These are phyloP conservation scores for Hyposmocoma kahamanoa DNA, from an alignment of 1,140 invertebrate genomes.

Conservation along the genomic window DNA sequence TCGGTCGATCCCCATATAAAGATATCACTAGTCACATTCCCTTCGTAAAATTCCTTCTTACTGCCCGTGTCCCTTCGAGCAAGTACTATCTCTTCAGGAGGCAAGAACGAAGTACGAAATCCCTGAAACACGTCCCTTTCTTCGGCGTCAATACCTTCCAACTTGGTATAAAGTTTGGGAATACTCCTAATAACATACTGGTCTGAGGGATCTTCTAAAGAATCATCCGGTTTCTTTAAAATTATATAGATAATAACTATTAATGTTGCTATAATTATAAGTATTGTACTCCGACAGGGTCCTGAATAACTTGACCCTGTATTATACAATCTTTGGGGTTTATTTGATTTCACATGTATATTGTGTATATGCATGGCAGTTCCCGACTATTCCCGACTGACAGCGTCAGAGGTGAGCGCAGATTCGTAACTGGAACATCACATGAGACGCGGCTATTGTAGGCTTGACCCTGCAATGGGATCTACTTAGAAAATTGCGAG, in stretches of 20 bases:
- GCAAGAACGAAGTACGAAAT: slow-evolving; percentile 58
- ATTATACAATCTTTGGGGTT: slow-evolving; percentile 44
- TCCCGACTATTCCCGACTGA: slow-evolving; percentile 42
- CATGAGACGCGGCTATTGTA: slow-evolving; percentile 23
- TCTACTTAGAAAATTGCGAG: slow-evolving; percentile 11
- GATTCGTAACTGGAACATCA: slow-evolving; percentile 45
- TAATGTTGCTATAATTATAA: slow-evolving; percentile 26
- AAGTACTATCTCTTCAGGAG: slow-evolving; percentile 44
- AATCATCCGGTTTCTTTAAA: slow-evolving; percentile 34
- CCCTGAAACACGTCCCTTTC: slow-evolving; percentile 61
- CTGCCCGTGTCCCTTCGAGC: slow-evolving; percentile 14
- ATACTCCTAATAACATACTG: slow-evolving; percentile 47
- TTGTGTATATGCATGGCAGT: slow-evolving; percentile 53
- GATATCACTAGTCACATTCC: slow-evolving; percentile 37
- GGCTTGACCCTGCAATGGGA: slow-evolving; percentile 28
- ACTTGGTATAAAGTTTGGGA: slow-evolving; percentile 43
- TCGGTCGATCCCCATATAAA: slow-evolving; percentile 31
- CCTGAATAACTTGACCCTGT: slow-evolving; percentile 23
- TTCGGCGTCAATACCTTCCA: slow-evolving; percentile 51
- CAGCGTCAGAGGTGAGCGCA: slow-evolving; percentile 27
- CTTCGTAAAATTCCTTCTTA: slow-evolving; percentile 28
- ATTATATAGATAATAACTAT: slow-evolving; percentile 33
- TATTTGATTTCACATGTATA: slow-evolving; percentile 22
- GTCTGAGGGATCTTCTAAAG: slow-evolving; percentile 45
- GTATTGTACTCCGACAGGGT: slow-evolving; percentile 31